phyloP scores from a whole-genome alignment of 92 coral and sea anemone species.

The Epizoanthus scotinus region DNA sequence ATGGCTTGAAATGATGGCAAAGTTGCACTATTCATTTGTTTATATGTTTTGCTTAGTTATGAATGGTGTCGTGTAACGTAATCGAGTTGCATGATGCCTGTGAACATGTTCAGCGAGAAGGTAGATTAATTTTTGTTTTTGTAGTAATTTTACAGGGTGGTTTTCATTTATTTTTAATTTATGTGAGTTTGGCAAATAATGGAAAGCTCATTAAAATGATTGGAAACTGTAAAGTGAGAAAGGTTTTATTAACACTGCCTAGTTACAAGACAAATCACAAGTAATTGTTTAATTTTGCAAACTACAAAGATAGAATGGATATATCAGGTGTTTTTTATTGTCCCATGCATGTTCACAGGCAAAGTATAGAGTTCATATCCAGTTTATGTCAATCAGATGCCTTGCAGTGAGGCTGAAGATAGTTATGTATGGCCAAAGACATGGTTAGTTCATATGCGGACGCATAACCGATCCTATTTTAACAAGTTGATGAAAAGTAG shows the following conservation, averaged over 20 bases:
- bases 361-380: not conserved
- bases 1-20: conserved; percentile 17
- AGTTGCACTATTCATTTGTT: conserved; percentile 6
- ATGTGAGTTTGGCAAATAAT: not conserved
- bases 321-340: not conserved
- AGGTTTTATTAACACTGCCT: not conserved
- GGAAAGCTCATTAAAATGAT: not conserved
- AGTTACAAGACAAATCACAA: not conserved
- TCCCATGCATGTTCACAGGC: conserved; percentile 30
- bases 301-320: not conserved
- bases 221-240: not conserved
- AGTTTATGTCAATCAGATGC: conserved; percentile 14
- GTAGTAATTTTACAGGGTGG: not conserved
- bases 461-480: conserved; percentile 23
- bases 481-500: conserved; percentile 31
- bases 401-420: conserved; percentile 29
- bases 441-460: conserved; percentile 33
- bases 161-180: not conserved
- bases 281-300: not conserved
- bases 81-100: conserved; percentile 14
- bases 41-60: conserved; percentile 7
- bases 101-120: conserved; percentile 18
- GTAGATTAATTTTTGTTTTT: not conserved
- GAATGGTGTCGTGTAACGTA: conserved; percentile 9
- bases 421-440: conserved; percentile 43